Conservation (phyloP, 1,140 invertebrate genomes). For the Stegodyphus dumicola region DNA sequence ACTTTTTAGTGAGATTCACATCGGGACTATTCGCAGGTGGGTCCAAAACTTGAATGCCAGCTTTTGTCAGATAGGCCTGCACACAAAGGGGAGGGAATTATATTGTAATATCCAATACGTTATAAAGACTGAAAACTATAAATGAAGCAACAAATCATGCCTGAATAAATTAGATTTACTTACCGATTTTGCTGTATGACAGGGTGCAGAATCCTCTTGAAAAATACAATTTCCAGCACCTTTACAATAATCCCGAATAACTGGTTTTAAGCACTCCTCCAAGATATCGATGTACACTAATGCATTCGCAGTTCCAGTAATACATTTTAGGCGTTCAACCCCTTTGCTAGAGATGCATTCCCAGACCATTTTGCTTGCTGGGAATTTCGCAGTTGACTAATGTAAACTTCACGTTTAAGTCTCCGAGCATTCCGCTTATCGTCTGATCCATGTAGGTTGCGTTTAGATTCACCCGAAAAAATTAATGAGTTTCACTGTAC, state of each 20-base stretch:
- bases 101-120: background rate
- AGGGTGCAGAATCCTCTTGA: conserved; percentile 8
- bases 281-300: conserved; percentile 1
- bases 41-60: conserved; percentile 26
- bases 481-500: background rate
- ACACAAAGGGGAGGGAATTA: background rate
- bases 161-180: conserved; percentile 6
- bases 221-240: conserved; percentile 2
- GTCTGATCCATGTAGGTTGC: background rate
- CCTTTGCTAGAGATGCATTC: conserved; percentile 11
- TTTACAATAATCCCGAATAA: conserved; percentile 6
- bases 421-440: background rate
- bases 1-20: conserved; percentile 30
- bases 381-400: background rate
- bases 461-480: conserved; percentile 17
- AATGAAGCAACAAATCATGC: conserved; percentile 12
- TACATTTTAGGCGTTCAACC: background rate
- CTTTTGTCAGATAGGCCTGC: conserved; percentile 8
- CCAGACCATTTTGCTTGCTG: conserved; percentile 7
- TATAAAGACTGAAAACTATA: background rate
- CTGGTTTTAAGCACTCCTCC: conserved; percentile 8
- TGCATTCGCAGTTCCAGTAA: conserved; percentile 12
- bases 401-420: conserved; percentile 2
- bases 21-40: background rate
- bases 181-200: conserved; percentile 22